Evolutionary conservation across 1,140 invertebrate genomes (phyloP), one percentile per base, ranked within the genome.

Genomic region (Glossosoma conforme): DNA sequence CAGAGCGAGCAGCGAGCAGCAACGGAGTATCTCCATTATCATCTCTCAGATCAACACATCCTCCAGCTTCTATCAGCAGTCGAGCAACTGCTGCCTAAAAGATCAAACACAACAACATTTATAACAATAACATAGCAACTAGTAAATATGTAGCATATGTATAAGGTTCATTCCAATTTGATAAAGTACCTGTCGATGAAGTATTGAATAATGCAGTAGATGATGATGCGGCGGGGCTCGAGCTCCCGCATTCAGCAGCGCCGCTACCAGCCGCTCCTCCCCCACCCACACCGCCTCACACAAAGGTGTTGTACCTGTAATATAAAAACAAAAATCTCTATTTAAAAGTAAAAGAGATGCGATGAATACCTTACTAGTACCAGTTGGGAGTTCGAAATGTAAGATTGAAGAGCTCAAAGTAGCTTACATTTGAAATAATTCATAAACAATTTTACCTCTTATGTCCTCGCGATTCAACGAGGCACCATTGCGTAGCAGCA

Each of bases 11-110:
- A 17, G 81, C 78, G 10, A 80, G 61, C 40, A 82, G 69, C 2
- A 84, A 66, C 0, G 82, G 78, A 2, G 81, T 82, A 38, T 81
- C 76, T 11, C 78, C 79, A 60, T 72, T 71, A 38, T 77, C 74
- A 63, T 80, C 76, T 33, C 75, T 65, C 37, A 79, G 65, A 65
- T 81, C 79, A 21, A 76, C 70, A 40, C 76, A 69, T 17, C 68
- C 70, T 21, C 74, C 72, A 38, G 65, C 62, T 38, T 60, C 36
- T 19, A 72, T 45, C 20, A 68, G 45, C 40, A 59, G 36, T 38
- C 45, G 28, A n/a, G 46, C 54, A 11, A 65, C 66, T 52, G 55
- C 53, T 9, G 33, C 22, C 56, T 58, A 21, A 45, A 45, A 18
- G 9, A 40, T 10, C 10, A 49, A 19, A 18, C 15, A 35, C 4